Evolutionary conservation across 2,888 invertebrate species (phyloP).

Genomic region (Oscheius myriophilus): DNA sequence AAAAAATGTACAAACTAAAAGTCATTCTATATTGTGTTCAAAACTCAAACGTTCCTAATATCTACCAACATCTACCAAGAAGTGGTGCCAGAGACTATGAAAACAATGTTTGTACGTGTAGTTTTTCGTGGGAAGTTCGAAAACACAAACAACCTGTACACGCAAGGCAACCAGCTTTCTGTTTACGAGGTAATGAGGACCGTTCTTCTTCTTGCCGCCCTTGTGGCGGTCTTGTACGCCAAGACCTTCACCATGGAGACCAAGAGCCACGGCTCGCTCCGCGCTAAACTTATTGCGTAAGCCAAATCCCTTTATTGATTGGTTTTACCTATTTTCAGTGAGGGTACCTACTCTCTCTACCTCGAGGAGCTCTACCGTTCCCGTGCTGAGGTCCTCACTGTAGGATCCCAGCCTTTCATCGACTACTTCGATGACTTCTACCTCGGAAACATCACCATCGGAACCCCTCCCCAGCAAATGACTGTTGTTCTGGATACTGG

Average conservation of each 20-base stretch:
- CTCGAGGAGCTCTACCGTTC: slow-evolving; percentile 28
- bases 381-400: slow-evolving; percentile 36
- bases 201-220: slow-evolving; percentile 47
- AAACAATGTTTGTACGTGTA: no score
- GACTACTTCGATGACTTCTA: slow-evolving; percentile 67
- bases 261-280: slow-evolving; percentile 38
- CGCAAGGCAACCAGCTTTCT: no score
- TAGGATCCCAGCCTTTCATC: slow-evolving; percentile 57
- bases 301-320: slow-evolving; percentile 12
- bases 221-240: slow-evolving; percentile 52
- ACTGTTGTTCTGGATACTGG: slow-evolving; percentile 63
- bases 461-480: slow-evolving; percentile 58
- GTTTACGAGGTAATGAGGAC: slow-evolving; percentile 41
- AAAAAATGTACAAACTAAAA: no score
- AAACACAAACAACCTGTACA: no score
- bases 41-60: no score
- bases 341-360: slow-evolving; percentile 27
- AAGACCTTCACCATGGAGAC: slow-evolving; percentile 43
- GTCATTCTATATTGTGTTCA: no score
- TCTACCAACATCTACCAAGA: no score
- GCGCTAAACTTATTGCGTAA: slow-evolving; percentile 50
- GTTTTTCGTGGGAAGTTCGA: no score
- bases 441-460: slow-evolving; percentile 64
- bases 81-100: no score
- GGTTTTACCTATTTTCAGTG: slow-evolving; percentile 19